These are phyloP conservation scores for Lepus timidus DNA, from an alignment of 2,113 vertebrate species.

Conservation along the genomic window DNA sequence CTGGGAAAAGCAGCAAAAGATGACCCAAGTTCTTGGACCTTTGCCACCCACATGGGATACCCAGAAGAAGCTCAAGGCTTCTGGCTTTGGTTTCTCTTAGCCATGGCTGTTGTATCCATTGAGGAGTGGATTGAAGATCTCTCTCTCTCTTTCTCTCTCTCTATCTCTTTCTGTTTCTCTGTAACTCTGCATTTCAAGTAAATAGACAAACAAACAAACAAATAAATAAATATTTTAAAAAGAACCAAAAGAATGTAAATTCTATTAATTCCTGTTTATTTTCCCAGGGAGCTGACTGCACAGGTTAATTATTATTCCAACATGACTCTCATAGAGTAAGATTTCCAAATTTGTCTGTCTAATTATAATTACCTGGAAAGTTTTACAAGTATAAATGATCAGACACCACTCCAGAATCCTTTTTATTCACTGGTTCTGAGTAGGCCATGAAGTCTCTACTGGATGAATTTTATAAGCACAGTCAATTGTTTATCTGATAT, in stretches of 20 bases:
- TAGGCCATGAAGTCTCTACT: neutral
- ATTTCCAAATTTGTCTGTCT: neutral
- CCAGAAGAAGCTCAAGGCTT: too few relatives aligned
- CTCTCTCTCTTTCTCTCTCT: too few relatives aligned
- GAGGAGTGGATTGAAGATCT: too few relatives aligned
- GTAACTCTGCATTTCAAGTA: too few relatives aligned
- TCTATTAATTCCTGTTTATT: neutral
- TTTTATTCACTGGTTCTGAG: neutral
- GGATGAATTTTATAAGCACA: constrained; percentile 7
- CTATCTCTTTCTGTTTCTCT: too few relatives aligned
- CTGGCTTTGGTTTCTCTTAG: too few relatives aligned
- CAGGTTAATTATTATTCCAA: neutral
- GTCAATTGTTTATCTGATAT: neutral
- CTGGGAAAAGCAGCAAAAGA: too few relatives aligned
- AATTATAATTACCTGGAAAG: neutral
- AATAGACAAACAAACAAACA: too few relatives aligned
- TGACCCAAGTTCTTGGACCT: too few relatives aligned
- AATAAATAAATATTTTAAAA: too few relatives aligned
- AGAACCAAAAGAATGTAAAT: neutral
- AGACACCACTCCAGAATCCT: neutral
- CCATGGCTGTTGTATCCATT: too few relatives aligned
- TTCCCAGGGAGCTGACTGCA: neutral
- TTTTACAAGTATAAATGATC: neutral
- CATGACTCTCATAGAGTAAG: neutral
- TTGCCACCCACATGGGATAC: too few relatives aligned